Evolutionary conservation across 2,888 invertebrate species (phyloP), one percentile per base, ranked within the genome.

Genomic region (Arenicola marina): DNA sequence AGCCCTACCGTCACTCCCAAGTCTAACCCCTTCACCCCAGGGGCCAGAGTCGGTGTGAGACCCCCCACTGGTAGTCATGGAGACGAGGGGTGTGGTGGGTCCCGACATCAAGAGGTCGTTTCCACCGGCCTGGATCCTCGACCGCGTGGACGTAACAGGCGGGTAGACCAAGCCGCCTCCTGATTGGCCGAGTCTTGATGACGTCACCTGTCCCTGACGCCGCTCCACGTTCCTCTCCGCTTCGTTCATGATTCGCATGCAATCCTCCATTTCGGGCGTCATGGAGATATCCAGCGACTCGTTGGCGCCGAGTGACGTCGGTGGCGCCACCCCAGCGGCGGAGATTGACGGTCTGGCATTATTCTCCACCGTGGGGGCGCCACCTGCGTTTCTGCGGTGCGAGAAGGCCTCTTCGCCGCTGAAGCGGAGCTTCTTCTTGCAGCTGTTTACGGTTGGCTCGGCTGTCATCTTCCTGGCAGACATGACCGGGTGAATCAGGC

Each of bases 211-310:
- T 38, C 18, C 24, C 53, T 32, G 53, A 7, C 57, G 51, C 43
- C 43, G 31, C 29, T 38, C 62, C 2, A 79, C 72, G 38, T 79
- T 80, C 66, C 73, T 76, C 65, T 81, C 80, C 15, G 80, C 80
- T 51, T 73, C 67, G 62, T 78, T 76, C 51, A 81, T 67, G 29
- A 81, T 67, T 65, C 76, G 76, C 69, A 81, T 73, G 62, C 81
- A 81, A 60, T 81, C 81, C 7, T 72, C 75, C 31, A 80, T 72
- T 56, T 80, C 81, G 28, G 79, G 76, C 3, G 78, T 79, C 56
- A 81, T 53, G 15, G 53, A 53, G 28, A 53, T 32, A 21, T 48
- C 48, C 15, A 7, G 7, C 7, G 48, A 48, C 7, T 48, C 24
- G 7, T n/a, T 11, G 18, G 48, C 48, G n/a, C n/a, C n/a, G n/a